Evolutionary conservation across 2,797 vertebrate genomes (phyloP), one percentile per base, ranked within the genome.

Genomic region (Peromyscus melanophrys): DNA sequence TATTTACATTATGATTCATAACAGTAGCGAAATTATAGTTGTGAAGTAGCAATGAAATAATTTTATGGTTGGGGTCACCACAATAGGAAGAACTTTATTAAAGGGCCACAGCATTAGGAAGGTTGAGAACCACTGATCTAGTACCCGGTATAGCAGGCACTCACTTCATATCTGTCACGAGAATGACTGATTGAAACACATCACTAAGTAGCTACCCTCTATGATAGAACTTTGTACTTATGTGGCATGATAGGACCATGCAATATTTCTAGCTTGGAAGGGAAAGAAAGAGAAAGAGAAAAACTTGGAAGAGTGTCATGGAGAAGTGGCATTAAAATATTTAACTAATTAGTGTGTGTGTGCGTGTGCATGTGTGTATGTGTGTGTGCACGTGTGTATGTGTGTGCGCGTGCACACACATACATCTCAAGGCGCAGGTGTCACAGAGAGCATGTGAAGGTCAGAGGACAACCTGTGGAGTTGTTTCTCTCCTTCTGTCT

Each of bases 261-360:
- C 59, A 76, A 96, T 80, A 90, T 77, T 87, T 90, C 63, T 78
- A 55, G 65, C 55, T 43, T 19, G 34, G 46, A 65, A 94, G 55
- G 61, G 43, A 31, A 94, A 17, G 23, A 65, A 5, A 80, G 25
- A 89, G 31, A 90, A 76, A 82, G 55, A 89, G 59, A 96, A 93
- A 73, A 73, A 52, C 5, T 37, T 19, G n/a, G 13, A n/a, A 65
- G 23, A 84, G 8, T 6, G 76, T 27, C 40, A 49, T 9, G 57
- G 65, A 43, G n/a, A 90, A n/a, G 46, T 63, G 57, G 19, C 4
- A 76, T 75, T 40, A 57, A 59, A 57, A 13, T 67, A 49, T 16
- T 67, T 86, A 19, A 40, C 19, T 67, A 65, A 34, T 31, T 29
- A 3, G 17, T 67, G 27, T 34, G 83, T 46, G 82, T 34, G 61